Conservation (phyloP, 2,797 vertebrate species). For the Rhabdomys pumilio region DNA sequence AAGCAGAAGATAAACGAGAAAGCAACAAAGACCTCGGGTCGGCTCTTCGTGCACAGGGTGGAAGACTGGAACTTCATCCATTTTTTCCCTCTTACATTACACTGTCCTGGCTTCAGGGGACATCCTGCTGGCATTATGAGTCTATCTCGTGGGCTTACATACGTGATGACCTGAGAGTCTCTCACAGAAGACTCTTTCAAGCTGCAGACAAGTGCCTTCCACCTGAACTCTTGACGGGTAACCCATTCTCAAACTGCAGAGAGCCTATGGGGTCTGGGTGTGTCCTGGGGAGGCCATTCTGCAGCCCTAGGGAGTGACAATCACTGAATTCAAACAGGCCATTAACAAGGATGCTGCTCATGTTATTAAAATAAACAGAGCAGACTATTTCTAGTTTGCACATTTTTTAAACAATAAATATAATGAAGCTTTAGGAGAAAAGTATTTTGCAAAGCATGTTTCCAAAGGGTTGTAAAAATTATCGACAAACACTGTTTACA, state of each 20-base stretch:
- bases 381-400: not conserved
- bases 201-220: not conserved
- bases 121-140: not conserved
- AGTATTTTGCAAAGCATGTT: not conserved
- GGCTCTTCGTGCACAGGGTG: not conserved
- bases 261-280: not conserved
- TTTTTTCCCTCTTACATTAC: not conserved
- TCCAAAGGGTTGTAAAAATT: slow-evolving; percentile 13
- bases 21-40: not conserved
- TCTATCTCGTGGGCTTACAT: not conserved
- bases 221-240: not conserved
- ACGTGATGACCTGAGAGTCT: not conserved
- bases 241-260: not conserved
- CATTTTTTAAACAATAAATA: not conserved
- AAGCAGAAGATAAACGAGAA: not conserved
- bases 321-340: not conserved
- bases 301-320: not conserved
- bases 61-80: not conserved
- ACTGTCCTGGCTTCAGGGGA: not conserved
- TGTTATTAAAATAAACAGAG: not conserved
- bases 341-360: not conserved
- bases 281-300: not conserved
- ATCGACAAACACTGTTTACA: slow-evolving; percentile 15
- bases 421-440: slow-evolving; percentile 39
- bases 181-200: not conserved